phyloP scores from a whole-genome alignment of 2,797 vertebrate genomes.

The Choloepus didactylus region DNA sequence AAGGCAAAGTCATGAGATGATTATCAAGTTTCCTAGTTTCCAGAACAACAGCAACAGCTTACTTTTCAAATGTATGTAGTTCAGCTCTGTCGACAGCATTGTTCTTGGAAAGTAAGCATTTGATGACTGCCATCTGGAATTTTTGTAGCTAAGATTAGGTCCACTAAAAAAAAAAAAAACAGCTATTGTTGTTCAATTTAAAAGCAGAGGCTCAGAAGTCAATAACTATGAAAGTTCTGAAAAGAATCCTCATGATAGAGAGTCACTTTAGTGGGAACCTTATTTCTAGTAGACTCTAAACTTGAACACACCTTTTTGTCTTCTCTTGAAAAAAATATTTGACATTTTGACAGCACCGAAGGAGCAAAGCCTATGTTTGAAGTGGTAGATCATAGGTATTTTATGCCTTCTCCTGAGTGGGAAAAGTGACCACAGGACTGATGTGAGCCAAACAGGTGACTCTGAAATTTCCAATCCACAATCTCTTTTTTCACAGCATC shows the following conservation, averaged over 20 bases:
- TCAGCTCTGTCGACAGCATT: neutral
- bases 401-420: neutral
- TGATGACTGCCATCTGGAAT: slow-evolving; percentile 45
- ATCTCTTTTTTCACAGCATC: neutral
- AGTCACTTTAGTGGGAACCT: neutral
- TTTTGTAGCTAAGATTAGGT: slow-evolving; percentile 34
- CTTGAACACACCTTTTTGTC: neutral
- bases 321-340: neutral
- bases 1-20: neutral
- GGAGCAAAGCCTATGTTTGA: neutral
- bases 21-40: neutral
- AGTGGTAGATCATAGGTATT: neutral
- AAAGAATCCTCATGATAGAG: slow-evolving; percentile 2
- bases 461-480: slow-evolving; percentile 8
- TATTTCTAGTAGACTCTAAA: neutral
- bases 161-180: slow-evolving; percentile 31
- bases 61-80: slow-evolving; percentile 27
- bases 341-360: neutral
- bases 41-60: neutral
- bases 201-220: slow-evolving; percentile 38
- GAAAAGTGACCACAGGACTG: neutral
- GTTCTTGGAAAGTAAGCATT: slow-evolving; percentile 39
- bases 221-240: neutral
- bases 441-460: neutral
- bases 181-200: neutral